phyloP scores from a whole-genome alignment of 2,797 vertebrate genomes.

The Molossus alvarezi region DNA sequence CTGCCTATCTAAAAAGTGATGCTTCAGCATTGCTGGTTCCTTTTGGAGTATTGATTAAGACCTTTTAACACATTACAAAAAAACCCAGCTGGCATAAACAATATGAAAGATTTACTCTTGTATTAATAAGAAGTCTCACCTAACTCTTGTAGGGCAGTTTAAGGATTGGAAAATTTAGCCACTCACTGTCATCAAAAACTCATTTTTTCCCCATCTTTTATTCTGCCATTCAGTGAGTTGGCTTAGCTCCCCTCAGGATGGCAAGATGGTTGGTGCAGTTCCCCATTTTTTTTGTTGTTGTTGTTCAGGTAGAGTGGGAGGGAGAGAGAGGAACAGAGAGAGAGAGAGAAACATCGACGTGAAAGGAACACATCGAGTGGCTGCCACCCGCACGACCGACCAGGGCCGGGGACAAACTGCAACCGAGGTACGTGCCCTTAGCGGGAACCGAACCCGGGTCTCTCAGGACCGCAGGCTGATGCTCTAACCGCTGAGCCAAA shows the following conservation, averaged over 20 bases:
- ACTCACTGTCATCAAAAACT: background rate
- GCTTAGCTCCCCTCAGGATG: background rate
- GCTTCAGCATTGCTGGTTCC: too few relatives aligned
- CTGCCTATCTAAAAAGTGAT: background rate
- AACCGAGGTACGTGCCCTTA: too few relatives aligned
- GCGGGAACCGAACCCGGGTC: too few relatives aligned
- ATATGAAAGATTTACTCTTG: background rate
- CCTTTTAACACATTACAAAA: background rate
- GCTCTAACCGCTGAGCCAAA: too few relatives aligned
- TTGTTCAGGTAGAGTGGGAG: too few relatives aligned
- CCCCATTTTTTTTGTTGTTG: background rate
- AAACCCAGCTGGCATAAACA: background rate
- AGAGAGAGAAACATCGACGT: too few relatives aligned
- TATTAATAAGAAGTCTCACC: background rate
- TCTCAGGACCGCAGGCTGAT: too few relatives aligned
- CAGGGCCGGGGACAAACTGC: too few relatives aligned
- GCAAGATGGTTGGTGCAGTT: background rate
- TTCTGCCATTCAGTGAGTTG: background rate
- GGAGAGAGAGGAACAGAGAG: too few relatives aligned
- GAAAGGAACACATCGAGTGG: too few relatives aligned
- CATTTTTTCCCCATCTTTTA: background rate
- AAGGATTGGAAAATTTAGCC: conserved; percentile 28
- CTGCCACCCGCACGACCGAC: too few relatives aligned
- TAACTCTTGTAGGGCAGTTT: background rate
- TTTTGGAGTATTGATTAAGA: background rate